Conservation (phyloP, 2,797 vertebrate species). For the Lithobates sylvaticus region DNA sequence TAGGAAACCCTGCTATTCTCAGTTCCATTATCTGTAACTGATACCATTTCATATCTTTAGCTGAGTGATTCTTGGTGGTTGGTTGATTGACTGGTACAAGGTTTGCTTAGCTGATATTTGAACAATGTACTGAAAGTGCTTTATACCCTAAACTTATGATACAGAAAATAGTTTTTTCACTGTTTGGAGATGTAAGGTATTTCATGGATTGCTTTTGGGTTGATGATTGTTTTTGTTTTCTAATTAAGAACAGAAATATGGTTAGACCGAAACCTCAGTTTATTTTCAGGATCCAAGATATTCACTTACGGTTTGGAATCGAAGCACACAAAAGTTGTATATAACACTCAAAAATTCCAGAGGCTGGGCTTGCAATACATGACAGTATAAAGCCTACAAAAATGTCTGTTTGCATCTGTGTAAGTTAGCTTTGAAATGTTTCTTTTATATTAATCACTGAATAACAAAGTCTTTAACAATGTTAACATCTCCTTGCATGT, state of each 20-base stretch:
- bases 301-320: background rate
- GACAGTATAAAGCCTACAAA: background rate
- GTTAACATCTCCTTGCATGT: background rate
- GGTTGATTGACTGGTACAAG: too few species aligned
- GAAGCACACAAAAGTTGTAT: background rate
- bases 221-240: background rate
- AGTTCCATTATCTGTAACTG: too few species aligned
- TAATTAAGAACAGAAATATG: background rate
- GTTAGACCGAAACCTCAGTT: background rate
- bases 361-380: too few species aligned
- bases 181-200: too few species aligned
- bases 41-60: too few species aligned
- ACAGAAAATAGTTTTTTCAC: too few species aligned
- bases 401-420: background rate
- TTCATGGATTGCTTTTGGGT: too few species aligned
- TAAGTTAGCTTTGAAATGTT: background rate
- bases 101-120: too few species aligned
- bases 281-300: background rate
- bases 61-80: too few species aligned
- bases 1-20: too few species aligned
- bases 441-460: background rate
- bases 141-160: too few species aligned
- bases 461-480: background rate
- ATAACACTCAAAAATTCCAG: background rate
- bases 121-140: too few species aligned